Percentiles rank a stretch among this genome's conserved stretches.
These are phyloP conservation scores for Thaumatotibia leucotreta DNA, from an alignment of 1,140 invertebrate genomes.

Conservation along the genomic window DNA sequence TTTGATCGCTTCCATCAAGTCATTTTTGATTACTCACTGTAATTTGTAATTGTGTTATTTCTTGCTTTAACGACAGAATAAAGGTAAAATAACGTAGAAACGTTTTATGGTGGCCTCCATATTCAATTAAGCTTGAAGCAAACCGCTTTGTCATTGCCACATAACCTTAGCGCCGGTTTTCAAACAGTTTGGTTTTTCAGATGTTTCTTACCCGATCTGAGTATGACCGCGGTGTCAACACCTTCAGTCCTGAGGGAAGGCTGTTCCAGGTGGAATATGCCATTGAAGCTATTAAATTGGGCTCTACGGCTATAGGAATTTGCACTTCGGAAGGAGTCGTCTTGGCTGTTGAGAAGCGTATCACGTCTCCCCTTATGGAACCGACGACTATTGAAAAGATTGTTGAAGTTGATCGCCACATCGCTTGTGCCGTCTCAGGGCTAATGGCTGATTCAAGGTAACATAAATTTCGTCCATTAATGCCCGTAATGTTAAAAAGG, in stretches of 20 bases:
- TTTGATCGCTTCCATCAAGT: conserved; percentile 4
- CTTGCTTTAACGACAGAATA: not conserved
- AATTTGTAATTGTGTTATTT: not conserved
- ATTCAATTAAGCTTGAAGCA: conserved; percentile 5
- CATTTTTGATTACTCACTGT: conserved; percentile 13
- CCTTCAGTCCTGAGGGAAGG: conserved; percentile 99
- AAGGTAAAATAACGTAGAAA: not conserved
- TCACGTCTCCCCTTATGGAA: conserved; percentile 97
- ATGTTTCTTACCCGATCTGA: conserved; percentile 99
- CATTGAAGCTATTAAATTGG: conserved; percentile 99
- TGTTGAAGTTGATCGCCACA: conserved; percentile 96
- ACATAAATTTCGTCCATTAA: not conserved
- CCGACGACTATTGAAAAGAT: conserved; percentile 98
- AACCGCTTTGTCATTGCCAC: conserved; percentile 38
- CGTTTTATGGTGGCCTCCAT: not conserved
- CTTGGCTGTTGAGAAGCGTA: conserved; percentile 98
- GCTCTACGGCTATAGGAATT: conserved; percentile 99
- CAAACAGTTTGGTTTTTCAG: conserved; percentile 63
- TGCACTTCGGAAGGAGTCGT: conserved; percentile 96
- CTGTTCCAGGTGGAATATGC: conserved; percentile 99
- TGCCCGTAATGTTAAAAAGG: no score
- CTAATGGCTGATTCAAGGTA: conserved; percentile 96
- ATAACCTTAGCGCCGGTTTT: conserved; percentile 47
- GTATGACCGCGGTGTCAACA: conserved; percentile 99
- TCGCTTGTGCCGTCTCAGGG: conserved; percentile 98